Evolutionary conservation across 2,888 invertebrate genomes (phyloP).

Genomic region (Pristionchus mayeri): DNA sequence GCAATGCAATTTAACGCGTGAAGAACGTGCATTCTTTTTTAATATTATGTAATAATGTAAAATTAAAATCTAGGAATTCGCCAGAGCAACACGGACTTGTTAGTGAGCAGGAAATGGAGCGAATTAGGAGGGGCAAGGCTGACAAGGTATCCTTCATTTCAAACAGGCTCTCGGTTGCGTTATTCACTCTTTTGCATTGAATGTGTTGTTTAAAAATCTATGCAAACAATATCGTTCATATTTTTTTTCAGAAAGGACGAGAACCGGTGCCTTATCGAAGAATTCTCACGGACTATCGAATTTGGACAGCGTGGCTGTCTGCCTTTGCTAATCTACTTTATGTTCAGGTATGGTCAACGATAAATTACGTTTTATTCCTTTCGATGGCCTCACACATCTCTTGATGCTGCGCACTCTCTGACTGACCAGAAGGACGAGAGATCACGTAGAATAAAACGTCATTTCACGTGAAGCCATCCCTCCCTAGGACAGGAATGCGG

Average conservation of each 20-base stretch:
- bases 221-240: background rate
- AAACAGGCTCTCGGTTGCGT: background rate
- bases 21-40: no score
- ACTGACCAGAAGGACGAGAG: no score
- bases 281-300: conserved; percentile 53
- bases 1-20: no score
- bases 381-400: no score
- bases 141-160: conserved; percentile 3
- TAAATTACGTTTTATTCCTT: no score
- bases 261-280: conserved; percentile 53
- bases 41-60: background rate
- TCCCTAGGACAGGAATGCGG: no score
- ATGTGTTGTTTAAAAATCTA: background rate
- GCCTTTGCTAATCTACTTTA: conserved; percentile 60
- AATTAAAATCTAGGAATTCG: background rate
- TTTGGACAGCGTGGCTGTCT: conserved; percentile 61
- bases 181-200: background rate
- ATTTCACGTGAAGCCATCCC: no score
- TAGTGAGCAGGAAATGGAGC: background rate
- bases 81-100: conserved; percentile 16
- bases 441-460: no score
- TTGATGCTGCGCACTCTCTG: no score
- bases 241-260: conserved; percentile 30
- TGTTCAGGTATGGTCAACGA: conserved; percentile 30
- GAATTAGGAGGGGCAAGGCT: conserved; percentile 35